Evolutionary conservation across 2,113 vertebrate species (phyloP), one percentile per base, ranked within the genome.

Genomic region (Myxocyprinus asiaticus): DNA sequence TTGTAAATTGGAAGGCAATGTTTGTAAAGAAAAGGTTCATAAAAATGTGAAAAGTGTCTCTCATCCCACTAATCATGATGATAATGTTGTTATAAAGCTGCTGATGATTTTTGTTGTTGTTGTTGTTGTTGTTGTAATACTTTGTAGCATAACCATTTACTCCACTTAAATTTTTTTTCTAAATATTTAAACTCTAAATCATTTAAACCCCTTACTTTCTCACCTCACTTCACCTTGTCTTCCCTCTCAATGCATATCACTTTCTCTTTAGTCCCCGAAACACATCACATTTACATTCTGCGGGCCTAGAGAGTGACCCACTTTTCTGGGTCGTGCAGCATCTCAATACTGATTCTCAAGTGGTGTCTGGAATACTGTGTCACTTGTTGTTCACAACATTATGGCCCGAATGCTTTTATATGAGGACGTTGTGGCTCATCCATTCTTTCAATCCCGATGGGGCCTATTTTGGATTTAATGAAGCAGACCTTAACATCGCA

Each of bases 311-410:
- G 65, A 42, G 55, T 75, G 50, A 45, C 45, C 61, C 62, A 76
- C 17, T 81, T 58, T 84, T 76, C 63, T 11, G 64, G 78, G 63
- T 78, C 68, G 43, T 66, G 67, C 72, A 79, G 70, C 71, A 81
- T 77, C 59, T 79, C 22, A 17, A 66, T 44, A 44, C 12, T 51
- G 47, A 76, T 6, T 64, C 48, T 65, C 62, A 43, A 64, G 22
- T 44, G 33, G 61, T 65, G 73, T 67, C 67, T 78, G 22, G 59
- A 69, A 73, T 56, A 43, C 48, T 68, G 43, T 73, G 80, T 74
- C 44, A 67, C 64, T 81, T 73, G 63, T 55, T 33, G 59, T 53
- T 50, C 50, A 8, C 44, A 7, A 15, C 64, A 42, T 15, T 59
- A 58, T 4, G 51, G 51, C 9, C 72, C 14, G 55, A 73, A 59